Base-by-base conservation (phyloP, 2,797 vertebrate species). In the Sparus aurata region DNA sequence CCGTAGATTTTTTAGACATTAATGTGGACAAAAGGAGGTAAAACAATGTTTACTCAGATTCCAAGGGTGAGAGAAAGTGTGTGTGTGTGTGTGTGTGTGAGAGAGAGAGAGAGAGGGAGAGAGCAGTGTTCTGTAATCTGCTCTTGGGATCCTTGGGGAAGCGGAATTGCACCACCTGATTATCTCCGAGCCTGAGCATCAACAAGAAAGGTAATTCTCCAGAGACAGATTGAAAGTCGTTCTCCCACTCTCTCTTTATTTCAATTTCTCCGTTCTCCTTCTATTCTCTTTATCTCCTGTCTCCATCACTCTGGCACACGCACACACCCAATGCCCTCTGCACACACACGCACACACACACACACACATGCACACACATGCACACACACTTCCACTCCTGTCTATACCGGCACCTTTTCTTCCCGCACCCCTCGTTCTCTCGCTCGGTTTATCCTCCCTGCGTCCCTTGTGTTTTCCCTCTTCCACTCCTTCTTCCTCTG, bases 101-200 rank as follows among this genome's bases (percentile, higher is more conserved):
- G 54, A 20, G 20, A 15, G 55, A 3, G 71, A 22, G 50, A 47
- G 50, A 61, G 30, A 25, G 53, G 52, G 63, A 34, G 57, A 58
- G 12, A 13, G 46, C 84, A 74, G 77, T 87, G 85, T 88, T 90
- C 70, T 83, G 77, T 84, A 80, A 89, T 89, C 76, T 89, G 77
- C 75, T 84, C 50, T 46, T 25, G 30, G 68, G 69, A 66, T 90
- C 83, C 85, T 87, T 23, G 22, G 79, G 84, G 86, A 86, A 84
- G 80, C 75, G 43, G 78, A 89, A 90, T 85, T 87, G 83, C 59
- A 88, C 75, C 84, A 91, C 83, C 84, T 90, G 87, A 92, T 93
- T 92, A 91, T 88, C 80, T 81, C 74, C 4, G 45, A 85, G 72
- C 46, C 54, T 0, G 10, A 83, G 69, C 71, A 71, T 87, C 88